A percentile compares a stretch with the other conserved stretches of the same genome.
Conservation (phyloP, 2,113 vertebrate genomes). For the Coptodon bakossiorum region DNA sequence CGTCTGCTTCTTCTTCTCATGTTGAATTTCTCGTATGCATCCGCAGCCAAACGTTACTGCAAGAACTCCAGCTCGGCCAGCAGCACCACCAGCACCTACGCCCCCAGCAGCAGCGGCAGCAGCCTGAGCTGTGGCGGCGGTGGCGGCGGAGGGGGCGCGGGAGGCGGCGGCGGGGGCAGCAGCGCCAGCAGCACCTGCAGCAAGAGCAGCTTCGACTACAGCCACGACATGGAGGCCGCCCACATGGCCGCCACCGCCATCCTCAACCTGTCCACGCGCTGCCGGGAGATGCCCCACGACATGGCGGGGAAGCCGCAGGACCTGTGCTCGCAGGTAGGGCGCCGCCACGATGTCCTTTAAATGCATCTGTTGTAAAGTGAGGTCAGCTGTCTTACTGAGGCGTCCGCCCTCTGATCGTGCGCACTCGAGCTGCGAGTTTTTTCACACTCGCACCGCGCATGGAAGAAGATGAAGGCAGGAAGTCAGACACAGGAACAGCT, state of each 20-base stretch:
- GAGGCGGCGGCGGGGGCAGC: conserved; percentile 83
- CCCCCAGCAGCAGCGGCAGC: conserved; percentile 92
- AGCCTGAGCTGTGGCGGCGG: conserved; percentile 86
- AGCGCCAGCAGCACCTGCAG: conserved; percentile 99
- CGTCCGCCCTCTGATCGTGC: neutral
- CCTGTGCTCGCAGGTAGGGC: conserved; percentile 86
- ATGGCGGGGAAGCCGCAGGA: conserved; percentile 92
- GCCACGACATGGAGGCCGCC: conserved; percentile 96
- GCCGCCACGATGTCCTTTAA: neutral
- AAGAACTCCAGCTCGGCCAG: conserved; percentile 96
- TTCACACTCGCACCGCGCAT: fast-evolving
- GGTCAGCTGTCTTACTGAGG: neutral
- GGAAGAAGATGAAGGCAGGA: neutral
- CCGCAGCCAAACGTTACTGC: conserved; percentile 92
- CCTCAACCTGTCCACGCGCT: conserved; percentile 98
- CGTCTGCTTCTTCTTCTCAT: neutral
- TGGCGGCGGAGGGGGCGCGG: conserved; percentile 64
- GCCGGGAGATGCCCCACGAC: conserved; percentile 96
- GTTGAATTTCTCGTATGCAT: neutral
- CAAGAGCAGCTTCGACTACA: conserved; percentile 99
- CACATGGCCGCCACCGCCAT: conserved; percentile 99
- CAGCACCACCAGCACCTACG: conserved; percentile 96
- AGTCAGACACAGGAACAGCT: neutral
- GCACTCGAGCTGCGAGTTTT: neutral
- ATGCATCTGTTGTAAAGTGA: neutral